These are phyloP conservation scores for Laticauda colubrina DNA, from an alignment of 2,113 vertebrate genomes.

Conservation along the genomic window DNA sequence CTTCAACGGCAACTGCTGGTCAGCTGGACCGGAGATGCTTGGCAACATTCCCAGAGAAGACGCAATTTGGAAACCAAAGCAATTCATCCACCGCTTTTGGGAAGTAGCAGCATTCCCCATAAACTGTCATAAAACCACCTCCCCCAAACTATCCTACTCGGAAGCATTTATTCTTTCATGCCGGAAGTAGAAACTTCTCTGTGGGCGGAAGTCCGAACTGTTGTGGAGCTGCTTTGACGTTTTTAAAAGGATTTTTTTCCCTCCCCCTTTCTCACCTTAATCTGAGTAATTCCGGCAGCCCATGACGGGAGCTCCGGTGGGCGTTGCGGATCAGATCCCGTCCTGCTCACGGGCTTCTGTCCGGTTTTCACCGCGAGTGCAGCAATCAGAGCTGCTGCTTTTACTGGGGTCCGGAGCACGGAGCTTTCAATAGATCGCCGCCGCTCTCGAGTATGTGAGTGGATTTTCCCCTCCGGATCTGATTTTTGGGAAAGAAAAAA, in stretches of 20 bases:
- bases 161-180: not conserved
- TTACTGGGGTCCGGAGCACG: rapidly evolving
- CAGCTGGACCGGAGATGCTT: not conserved
- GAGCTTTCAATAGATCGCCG: not conserved
- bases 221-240: rapidly evolving
- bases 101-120: no score
- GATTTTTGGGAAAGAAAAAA: not conserved
- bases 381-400: not conserved
- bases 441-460: not conserved
- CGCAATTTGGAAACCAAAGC: not conserved
- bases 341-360: not conserved
- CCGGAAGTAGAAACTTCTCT: rapidly evolving
- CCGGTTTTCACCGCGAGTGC: not conserved
- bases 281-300: no score
- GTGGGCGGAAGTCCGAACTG: rapidly evolving
- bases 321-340: not conserved
- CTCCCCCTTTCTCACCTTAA: rapidly evolving
- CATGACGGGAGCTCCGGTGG: not conserved
- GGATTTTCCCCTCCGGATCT: not conserved
- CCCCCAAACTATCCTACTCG: not conserved
- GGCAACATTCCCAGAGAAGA: not conserved
- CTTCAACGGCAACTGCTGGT: not conserved
- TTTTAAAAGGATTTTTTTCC: no score
- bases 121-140: not conserved
- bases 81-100: no score